Percentiles rank a stretch among this genome's conserved stretches.
Evolutionary conservation across 2,113 vertebrate genomes (phyloP).

Genomic region (Grantiella picta): DNA sequence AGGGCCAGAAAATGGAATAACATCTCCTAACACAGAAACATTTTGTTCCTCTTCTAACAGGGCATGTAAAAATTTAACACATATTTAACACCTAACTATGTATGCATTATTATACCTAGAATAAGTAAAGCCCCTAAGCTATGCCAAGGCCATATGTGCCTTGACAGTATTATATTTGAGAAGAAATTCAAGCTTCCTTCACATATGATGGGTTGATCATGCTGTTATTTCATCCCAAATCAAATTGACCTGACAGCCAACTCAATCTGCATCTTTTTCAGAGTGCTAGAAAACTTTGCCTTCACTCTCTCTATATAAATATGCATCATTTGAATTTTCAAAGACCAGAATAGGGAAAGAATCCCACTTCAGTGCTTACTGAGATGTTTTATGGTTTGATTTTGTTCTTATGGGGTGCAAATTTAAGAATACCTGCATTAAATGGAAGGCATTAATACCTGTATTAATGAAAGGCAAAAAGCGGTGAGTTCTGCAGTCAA

Average conservation of each 20-base stretch:
- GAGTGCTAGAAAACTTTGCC: neutral
- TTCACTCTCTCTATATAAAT: neutral
- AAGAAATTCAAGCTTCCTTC: neutral
- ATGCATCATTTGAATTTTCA: neutral
- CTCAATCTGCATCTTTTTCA: neutral
- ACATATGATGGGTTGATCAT: neutral
- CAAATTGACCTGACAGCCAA: neutral
- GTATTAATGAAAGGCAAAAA: no score
- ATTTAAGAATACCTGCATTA: neutral
- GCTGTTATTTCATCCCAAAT: neutral
- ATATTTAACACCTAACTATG: neutral
- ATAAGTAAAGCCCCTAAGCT: neutral
- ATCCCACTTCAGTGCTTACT: neutral
- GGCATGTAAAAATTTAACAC: neutral
- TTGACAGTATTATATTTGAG: neutral
- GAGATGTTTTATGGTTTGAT: neutral
- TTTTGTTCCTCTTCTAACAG: neutral
- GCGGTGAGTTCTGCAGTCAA: neutral
- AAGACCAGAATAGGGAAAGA: neutral
- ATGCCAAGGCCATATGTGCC: neutral
- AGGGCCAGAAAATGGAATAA: neutral
- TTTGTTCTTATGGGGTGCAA: neutral
- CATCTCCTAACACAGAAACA: neutral
- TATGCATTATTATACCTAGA: neutral
- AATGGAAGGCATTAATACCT: neutral